Percentiles rank a stretch among this genome's conserved stretches.
These are phyloP conservation scores for Trichonephila clavipes DNA, from an alignment of 1,140 invertebrate genomes.

Conservation along the genomic window DNA sequence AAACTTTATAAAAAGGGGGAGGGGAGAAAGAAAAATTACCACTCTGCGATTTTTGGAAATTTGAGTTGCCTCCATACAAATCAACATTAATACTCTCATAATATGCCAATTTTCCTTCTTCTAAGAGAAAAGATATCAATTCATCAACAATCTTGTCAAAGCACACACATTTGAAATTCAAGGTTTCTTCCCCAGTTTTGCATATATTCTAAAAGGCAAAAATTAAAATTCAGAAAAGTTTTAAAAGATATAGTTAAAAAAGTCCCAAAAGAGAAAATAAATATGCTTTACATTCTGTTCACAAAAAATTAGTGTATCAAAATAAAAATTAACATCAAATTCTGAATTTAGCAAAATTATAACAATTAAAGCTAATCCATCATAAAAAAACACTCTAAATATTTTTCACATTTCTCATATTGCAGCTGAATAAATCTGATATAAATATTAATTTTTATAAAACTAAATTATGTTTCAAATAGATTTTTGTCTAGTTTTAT, in stretches of 20 bases:
- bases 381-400: no score
- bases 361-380: no score
- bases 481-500: no score
- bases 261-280: no score
- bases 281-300: not conserved
- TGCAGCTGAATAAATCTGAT: no score
- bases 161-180: constrained; percentile 25
- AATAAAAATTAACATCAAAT: not conserved
- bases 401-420: no score
- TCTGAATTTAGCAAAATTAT: no score
- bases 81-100: constrained; percentile 30
- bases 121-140: not conserved
- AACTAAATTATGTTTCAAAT: no score
- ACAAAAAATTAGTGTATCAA: not conserved
- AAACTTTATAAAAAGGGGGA: no score
- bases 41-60: not conserved
- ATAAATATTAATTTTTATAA: no score
- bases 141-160: constrained; percentile 67
- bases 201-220: constrained; percentile 45
- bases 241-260: no score
- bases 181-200: constrained; percentile 32
- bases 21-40: not conserved
- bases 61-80: constrained; percentile 37
- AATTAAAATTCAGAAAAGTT: not conserved
- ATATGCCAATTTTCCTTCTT: constrained; percentile 18